Percentiles rank a stretch among this genome's conserved stretches.
phyloP scores from a whole-genome alignment of 2,797 vertebrate species.

The Thunnus albacares region DNA sequence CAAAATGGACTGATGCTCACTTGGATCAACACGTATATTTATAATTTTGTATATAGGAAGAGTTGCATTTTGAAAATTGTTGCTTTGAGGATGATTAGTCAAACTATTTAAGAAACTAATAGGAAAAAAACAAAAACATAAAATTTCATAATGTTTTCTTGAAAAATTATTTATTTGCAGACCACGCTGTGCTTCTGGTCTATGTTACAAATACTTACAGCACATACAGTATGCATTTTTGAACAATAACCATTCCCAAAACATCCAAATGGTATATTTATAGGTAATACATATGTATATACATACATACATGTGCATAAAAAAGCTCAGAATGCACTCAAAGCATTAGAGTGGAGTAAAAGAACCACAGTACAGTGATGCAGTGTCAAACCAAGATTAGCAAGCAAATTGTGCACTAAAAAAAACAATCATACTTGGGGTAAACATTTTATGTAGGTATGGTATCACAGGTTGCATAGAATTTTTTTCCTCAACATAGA shows the following conservation, averaged over 20 bases:
- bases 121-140: background rate
- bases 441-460: constrained; percentile 66
- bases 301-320: constrained; percentile 76
- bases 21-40: background rate
- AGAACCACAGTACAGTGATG: constrained; percentile 61
- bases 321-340: constrained; percentile 64
- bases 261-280: constrained; percentile 79
- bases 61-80: background rate
- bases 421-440: constrained; percentile 39
- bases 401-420: constrained; percentile 59
- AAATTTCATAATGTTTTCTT: constrained; percentile 46
- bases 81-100: background rate
- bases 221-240: constrained; percentile 72
- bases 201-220: constrained; percentile 82
- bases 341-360: constrained; percentile 55
- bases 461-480: constrained; percentile 83
- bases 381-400: constrained; percentile 56
- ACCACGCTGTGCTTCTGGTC: constrained; percentile 75
- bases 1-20: background rate
- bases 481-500: constrained; percentile 76
- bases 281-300: constrained; percentile 81
- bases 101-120: background rate
- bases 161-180: constrained; percentile 83
- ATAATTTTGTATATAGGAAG: background rate
- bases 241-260: constrained; percentile 79